Evolutionary conservation across 2,797 vertebrate species (phyloP).

Genomic region (Sorex maritimensis): DNA sequence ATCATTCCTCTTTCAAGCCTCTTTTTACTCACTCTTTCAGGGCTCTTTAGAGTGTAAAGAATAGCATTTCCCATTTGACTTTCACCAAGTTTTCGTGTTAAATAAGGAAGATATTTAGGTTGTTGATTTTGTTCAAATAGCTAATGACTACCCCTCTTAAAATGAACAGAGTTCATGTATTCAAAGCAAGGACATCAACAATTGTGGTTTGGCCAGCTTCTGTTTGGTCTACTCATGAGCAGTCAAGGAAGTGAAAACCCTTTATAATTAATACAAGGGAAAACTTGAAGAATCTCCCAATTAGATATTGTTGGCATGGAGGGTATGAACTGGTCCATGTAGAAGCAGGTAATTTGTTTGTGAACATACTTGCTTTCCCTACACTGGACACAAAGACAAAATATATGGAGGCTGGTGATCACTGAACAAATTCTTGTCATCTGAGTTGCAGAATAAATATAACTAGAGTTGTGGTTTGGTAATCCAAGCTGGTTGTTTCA

Average conservation of each 20-base stretch:
- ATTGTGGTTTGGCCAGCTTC: not conserved
- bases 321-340: not conserved
- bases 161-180: not conserved
- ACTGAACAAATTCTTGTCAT: not conserved
- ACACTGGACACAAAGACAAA: not conserved
- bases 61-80: not conserved
- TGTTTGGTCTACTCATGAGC: conserved; percentile 6
- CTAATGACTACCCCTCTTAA: not conserved
- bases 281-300: not conserved
- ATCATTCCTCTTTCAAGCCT: not conserved
- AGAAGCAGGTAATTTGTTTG: not conserved
- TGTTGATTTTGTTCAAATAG: conserved; percentile 50
- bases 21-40: not conserved
- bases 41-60: conserved; percentile 36
- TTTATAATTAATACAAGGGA: not conserved
- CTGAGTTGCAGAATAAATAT: not conserved
- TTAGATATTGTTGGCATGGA: not conserved
- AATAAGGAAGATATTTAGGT: not conserved
- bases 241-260: not conserved
- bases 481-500: not conserved
- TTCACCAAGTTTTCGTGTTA: not conserved
- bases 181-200: not conserved
- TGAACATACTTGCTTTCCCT: conserved; percentile 18
- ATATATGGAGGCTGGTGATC: not conserved
- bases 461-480: not conserved